A percentile compares a stretch with the other conserved stretches of the same genome.
Evolutionary conservation across 2,113 vertebrate genomes (phyloP).

Genomic region (Casuarius casuarius): DNA sequence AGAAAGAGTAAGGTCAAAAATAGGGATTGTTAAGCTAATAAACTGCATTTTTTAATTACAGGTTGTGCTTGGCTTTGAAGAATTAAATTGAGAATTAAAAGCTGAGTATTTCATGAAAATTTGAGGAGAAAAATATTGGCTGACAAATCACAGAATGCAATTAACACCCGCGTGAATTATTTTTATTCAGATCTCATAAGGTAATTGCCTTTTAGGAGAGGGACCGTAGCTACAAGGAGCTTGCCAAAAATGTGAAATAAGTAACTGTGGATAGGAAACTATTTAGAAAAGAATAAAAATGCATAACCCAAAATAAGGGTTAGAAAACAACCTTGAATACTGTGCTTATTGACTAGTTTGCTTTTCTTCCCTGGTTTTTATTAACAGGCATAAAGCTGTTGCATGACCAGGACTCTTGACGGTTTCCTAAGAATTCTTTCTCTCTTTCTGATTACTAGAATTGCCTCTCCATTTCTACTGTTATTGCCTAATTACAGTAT

Average conservation of each 20-base stretch:
- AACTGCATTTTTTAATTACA: not conserved
- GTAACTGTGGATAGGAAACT: not conserved
- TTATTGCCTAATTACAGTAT: not conserved
- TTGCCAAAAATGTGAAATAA: not conserved
- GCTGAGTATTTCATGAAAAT: rapidly evolving
- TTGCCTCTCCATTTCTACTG: not conserved
- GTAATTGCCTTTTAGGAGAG: not conserved
- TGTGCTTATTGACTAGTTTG: not conserved
- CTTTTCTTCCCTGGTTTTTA: not conserved
- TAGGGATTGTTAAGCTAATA: not conserved
- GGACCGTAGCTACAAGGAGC: not conserved
- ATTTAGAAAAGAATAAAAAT: not conserved
- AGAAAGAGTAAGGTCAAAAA: not conserved
- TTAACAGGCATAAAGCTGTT: not conserved
- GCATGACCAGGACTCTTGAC: not conserved
- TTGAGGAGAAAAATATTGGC: not conserved
- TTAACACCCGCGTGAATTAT: not conserved
- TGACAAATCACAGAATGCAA: not conserved
- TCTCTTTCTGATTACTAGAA: not conserved
- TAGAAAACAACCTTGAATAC: not conserved
- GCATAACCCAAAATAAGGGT: not conserved
- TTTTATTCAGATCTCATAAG: not conserved
- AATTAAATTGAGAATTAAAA: not conserved
- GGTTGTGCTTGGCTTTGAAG: not conserved
- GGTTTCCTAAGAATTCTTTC: not conserved